Evolutionary conservation across 2,113 vertebrate genomes (phyloP).

Genomic region (Centropristis striata): DNA sequence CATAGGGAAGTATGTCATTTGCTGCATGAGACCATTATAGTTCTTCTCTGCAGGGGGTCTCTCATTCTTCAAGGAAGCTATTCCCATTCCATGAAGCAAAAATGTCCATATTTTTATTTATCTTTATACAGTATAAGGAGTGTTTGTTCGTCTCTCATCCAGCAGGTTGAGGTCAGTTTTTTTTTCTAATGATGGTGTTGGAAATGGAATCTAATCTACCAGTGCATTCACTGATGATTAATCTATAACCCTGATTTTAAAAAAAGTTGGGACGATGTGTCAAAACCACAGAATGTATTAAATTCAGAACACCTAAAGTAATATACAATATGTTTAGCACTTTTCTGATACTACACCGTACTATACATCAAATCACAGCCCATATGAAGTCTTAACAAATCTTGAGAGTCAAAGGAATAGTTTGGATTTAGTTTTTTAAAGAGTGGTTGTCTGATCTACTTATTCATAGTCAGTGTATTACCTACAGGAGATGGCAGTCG

Average conservation of each 20-base stretch:
- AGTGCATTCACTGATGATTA: background rate
- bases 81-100: background rate
- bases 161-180: background rate
- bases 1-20: conserved; percentile 7
- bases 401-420: no score
- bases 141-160: background rate
- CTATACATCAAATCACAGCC: background rate
- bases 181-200: background rate
- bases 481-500: no score
- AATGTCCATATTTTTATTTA: background rate
- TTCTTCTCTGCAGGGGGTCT: background rate
- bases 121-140: background rate
- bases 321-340: no score
- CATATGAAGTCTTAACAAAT: background rate
- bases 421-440: no score
- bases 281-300: no score
- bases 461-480: no score
- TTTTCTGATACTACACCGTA: background rate
- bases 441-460: no score
- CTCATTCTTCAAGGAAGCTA: background rate
- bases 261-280: no score
- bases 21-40: background rate
- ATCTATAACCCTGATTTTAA: no score
- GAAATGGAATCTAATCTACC: background rate
- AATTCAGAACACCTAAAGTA: background rate